Evolutionary conservation across 2,797 vertebrate genomes (phyloP), one percentile per base, ranked within the genome.

Genomic region (Microcaecilia unicolor): DNA sequence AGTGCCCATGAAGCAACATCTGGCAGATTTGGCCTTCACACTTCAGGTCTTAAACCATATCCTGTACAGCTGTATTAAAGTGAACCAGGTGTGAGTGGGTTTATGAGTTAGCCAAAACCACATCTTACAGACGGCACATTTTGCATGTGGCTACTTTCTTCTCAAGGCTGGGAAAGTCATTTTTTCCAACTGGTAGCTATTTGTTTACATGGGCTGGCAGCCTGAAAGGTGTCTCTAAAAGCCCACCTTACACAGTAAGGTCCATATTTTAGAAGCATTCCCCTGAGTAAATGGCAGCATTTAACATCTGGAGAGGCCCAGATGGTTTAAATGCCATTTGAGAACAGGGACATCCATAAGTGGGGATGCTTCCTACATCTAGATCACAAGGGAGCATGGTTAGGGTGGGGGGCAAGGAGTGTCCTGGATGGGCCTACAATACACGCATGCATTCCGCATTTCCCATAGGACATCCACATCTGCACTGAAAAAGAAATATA

Each of bases 11-110:
- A 34, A 65, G 52, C 49, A 68, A 69, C 72, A 78, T 70, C 71
- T 77, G 74, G 55, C 45, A 13, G 51, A 44, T 55, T 58, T 44
- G 55, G 45, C 64, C 32, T 52, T 25, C 28, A 40, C 51, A 46
- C 59, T 62, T 62, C 54, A 58, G 51, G 31, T 44, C 48, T 66
- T 68, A 70, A 74, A 74, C 58, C 49, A 53, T 71, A 73, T 69
- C 66, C 70, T 67, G 62, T 55, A 51, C 58, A 55, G 34, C 26
- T 51, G 37, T 58, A 49, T 55, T 67, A 59, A 62, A 58, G 48
- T 47, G 67, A 75, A 73, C 73, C 78, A 82, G 78, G 78, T 81
- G 66, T 63, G 72, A 76, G 71, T 70, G 55, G 48, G 58, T 77
- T 83, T 81, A 24, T 18, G 67, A 61, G 56, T 65, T 58, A 72